Base-by-base conservation (phyloP, 2,113 vertebrate genomes). In the Bubo blakistoni region DNA sequence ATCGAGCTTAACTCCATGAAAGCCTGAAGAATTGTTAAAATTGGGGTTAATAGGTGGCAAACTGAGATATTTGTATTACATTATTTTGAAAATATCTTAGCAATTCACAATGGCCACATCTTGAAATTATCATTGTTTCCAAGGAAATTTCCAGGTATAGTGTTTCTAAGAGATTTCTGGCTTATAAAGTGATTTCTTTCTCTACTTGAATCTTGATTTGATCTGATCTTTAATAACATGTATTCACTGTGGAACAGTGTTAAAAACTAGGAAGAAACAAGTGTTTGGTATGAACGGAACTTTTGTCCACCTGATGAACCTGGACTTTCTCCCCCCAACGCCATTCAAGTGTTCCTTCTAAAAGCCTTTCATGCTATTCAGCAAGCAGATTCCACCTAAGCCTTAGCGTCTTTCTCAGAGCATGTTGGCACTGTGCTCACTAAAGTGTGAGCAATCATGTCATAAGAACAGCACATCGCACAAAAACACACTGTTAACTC, bases 401-500 rank as follows among this genome's bases (percentile, higher is more conserved):
- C 18, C 70, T 47, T 36, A 38, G 16, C n/a, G 7, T 52, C 16
- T 44, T 62, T 54, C 32, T 59, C 19, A 16, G 47, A 9, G 10
- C 42, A 5, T 40, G 6, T 20, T 86, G 55, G 21, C 34, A 34
- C 32, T 65, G 46, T 3, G 7, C 19, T 81, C 46, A 6, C 38
- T 42, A 0, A 34, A 57, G 29, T 32, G 52, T 19, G 49, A 90
- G 17, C 25, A 63, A 26, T 32, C 22, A 4, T 18, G 11, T 32
- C 27, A 2, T 38, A 67, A 49, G 21, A 67, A 42, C 30, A 36
- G 32, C 14, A 91, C 11, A n/a, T 86, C 20, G 8, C 46, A 29
- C 7, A 55, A 30, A 89, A 57, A 0, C 11, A 38, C 22, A 3
- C 16, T 0, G 1, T 46, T 79, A 40, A 1, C 58, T 70, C 42